A percentile compares a stretch with the other conserved stretches of the same genome.
Conservation (phyloP, 2,797 vertebrate species). For the Takifugu ocellatus region DNA sequence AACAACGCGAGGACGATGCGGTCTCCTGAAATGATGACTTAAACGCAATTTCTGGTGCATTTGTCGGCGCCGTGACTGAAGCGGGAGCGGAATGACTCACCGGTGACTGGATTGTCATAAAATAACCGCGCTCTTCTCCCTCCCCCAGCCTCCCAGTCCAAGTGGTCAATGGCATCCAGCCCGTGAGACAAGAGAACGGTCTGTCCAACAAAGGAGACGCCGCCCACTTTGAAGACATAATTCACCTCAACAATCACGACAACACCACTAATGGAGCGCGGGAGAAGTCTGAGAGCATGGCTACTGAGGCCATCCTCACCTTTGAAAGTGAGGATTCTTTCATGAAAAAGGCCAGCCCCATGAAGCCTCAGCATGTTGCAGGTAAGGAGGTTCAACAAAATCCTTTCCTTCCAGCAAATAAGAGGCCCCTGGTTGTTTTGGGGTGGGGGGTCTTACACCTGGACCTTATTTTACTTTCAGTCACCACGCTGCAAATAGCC, state of each 20-base stretch:
- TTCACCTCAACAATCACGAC: slow-evolving; percentile 78
- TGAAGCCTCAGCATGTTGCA: slow-evolving; percentile 91
- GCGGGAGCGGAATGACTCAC: slow-evolving; percentile 29
- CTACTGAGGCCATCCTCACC: slow-evolving; percentile 80
- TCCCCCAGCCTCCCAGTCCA: slow-evolving; percentile 53
- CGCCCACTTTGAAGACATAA: slow-evolving; percentile 71
- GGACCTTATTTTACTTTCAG: no score
- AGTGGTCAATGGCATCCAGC: slow-evolving; percentile 85
- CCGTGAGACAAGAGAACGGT: slow-evolving; percentile 85
- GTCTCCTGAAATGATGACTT: slow-evolving; percentile 31
- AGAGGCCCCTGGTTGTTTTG: neutral
- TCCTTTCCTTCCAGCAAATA: no score
- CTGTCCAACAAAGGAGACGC: slow-evolving; percentile 77
- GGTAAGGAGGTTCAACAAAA: slow-evolving; percentile 65
- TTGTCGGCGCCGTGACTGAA: slow-evolving; percentile 14
- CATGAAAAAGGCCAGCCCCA: slow-evolving; percentile 87
- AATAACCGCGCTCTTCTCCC: slow-evolving; percentile 24
- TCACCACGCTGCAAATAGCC: no score
- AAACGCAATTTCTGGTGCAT: slow-evolving; percentile 11
- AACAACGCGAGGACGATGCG: slow-evolving; percentile 17
- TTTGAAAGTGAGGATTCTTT: slow-evolving; percentile 87
- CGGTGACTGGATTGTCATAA: slow-evolving; percentile 15
- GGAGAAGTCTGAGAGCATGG: slow-evolving; percentile 66
- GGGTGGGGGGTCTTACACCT: no score
- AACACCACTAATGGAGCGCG: slow-evolving; percentile 68